A percentile compares a stretch with the other conserved stretches of the same genome.
These are phyloP conservation scores for Trissolcus japonicus DNA, from an alignment of 2,888 invertebrate species.

Conservation along the genomic window DNA sequence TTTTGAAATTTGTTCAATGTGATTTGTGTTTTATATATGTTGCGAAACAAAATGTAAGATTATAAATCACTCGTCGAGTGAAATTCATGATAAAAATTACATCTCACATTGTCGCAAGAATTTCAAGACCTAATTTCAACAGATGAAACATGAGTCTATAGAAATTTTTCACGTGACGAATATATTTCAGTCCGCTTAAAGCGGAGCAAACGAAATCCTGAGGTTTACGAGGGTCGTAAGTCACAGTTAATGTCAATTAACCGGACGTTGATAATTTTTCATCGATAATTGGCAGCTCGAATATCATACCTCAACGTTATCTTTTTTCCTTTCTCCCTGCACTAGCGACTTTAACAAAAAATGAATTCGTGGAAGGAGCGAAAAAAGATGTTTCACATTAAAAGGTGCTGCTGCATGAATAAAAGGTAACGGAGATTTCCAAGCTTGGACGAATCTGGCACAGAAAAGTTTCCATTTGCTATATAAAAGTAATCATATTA, in stretches of 20 bases:
- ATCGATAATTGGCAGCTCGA: slow-evolving; percentile 15
- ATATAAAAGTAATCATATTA: slow-evolving; percentile 1
- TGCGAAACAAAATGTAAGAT: background rate
- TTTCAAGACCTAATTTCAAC: slow-evolving; percentile 24
- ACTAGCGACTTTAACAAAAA: background rate
- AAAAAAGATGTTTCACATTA: background rate
- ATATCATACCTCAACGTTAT: slow-evolving; percentile 1
- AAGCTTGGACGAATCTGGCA: background rate
- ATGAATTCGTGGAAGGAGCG: background rate
- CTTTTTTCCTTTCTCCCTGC: background rate
- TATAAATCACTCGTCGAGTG: background rate
- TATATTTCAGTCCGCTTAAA: slow-evolving; percentile 29
- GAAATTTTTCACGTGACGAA: slow-evolving; percentile 29
- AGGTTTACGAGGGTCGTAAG: slow-evolving; percentile 17
- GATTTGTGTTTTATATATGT: background rate
- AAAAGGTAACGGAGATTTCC: no score
- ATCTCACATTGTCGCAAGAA: slow-evolving; percentile 8
- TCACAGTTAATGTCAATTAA: slow-evolving; percentile 36
- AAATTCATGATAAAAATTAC: slow-evolving; percentile 7
- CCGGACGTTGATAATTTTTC: slow-evolving; percentile 29
- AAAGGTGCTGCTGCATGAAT: background rate
- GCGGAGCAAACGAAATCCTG: slow-evolving; percentile 10
- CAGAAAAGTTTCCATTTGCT: slow-evolving; percentile 1
- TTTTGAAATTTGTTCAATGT: background rate
- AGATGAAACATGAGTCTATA: slow-evolving; percentile 18